Percentiles rank a stretch among this genome's conserved stretches.
Evolutionary conservation across 2,888 invertebrate genomes (phyloP).

Genomic region (Lamellibrachia satsuma): DNA sequence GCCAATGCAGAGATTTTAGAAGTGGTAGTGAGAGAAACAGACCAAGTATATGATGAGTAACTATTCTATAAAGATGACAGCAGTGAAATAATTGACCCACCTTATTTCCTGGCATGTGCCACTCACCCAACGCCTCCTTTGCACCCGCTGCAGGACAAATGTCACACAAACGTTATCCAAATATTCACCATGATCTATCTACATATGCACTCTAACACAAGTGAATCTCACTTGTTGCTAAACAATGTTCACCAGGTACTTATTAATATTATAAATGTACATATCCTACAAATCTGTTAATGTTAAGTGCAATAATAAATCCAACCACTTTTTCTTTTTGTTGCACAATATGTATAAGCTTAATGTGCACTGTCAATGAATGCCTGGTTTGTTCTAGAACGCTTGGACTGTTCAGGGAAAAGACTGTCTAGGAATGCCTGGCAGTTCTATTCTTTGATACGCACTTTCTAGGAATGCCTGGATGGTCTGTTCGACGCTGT

Average conservation of each 20-base stretch:
- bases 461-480: constrained; percentile 67
- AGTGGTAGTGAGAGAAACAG: too few species aligned
- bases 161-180: neutral
- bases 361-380: neutral
- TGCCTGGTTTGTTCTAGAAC: neutral
- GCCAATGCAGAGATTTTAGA: too few species aligned
- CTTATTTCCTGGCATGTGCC: neutral
- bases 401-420: neutral
- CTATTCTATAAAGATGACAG: neutral
- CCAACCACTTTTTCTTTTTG: too few species aligned
- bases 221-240: neutral
- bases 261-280: neutral
- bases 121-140: neutral
- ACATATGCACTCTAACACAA: neutral
- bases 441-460: neutral
- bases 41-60: too few species aligned
- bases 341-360: too few species aligned
- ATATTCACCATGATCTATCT: neutral
- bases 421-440: neutral
- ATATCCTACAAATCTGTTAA: neutral
- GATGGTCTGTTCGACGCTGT: constrained; percentile 66
- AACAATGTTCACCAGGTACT: too few species aligned
- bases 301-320: too few species aligned
- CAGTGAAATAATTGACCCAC: neutral
- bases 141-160: neutral